A percentile compares a stretch with the other conserved stretches of the same genome.
Conservation (phyloP, 2,797 vertebrate species). For the Onychomys leucogaster region DNA sequence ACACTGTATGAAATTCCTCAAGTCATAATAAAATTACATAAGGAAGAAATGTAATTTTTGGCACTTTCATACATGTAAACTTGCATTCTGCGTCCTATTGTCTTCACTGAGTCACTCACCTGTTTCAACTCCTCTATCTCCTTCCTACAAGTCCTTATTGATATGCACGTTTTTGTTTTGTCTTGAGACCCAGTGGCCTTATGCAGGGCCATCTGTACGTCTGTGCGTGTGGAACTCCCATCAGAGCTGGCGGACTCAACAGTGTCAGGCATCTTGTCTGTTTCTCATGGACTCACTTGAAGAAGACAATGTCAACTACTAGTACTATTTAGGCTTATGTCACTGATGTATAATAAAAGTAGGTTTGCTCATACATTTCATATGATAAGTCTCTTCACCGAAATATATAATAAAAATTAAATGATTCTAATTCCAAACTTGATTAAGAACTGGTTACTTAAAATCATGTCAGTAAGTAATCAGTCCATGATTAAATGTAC, state of each 20-base stretch:
- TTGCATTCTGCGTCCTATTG: too few relatives aligned
- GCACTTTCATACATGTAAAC: background rate
- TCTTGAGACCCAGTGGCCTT: background rate
- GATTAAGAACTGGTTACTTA: background rate
- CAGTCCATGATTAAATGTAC: background rate
- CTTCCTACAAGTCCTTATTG: background rate
- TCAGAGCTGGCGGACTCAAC: background rate
- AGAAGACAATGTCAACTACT: too few relatives aligned
- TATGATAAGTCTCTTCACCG: background rate
- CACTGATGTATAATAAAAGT: background rate
- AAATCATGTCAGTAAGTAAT: slow-evolving; percentile 10
- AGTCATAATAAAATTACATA: background rate
- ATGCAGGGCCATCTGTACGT: background rate
- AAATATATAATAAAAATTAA: background rate
- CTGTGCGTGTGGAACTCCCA: background rate
- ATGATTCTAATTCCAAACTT: background rate
- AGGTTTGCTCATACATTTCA: background rate
- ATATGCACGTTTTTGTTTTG: background rate
- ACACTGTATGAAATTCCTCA: background rate
- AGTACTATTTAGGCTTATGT: too few relatives aligned
- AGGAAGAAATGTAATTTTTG: background rate
- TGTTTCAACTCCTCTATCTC: background rate
- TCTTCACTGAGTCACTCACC: background rate
- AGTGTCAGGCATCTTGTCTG: background rate
- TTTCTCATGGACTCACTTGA: background rate